Percentiles rank a stretch among this genome's conserved stretches.
These are phyloP conservation scores for Nasonovia ribisnigri DNA, from an alignment of 2,888 invertebrate species.

Conservation along the genomic window DNA sequence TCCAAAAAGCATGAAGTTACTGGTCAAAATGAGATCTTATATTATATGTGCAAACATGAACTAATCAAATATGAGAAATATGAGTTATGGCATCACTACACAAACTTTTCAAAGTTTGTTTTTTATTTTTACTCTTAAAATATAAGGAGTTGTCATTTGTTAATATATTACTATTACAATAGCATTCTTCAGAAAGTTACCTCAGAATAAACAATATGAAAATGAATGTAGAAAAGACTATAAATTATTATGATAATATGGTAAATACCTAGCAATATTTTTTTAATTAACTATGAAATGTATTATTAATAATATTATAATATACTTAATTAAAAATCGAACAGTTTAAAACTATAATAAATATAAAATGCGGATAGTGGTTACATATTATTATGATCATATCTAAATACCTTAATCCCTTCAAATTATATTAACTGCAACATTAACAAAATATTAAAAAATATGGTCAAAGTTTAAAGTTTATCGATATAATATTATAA, in stretches of 20 bases:
- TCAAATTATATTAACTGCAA: neutral
- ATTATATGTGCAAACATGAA: neutral
- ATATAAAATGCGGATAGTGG: neutral
- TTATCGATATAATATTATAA: neutral
- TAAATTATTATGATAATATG: neutral
- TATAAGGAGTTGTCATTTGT: neutral
- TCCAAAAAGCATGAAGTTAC: neutral
- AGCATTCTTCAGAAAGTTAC: neutral
- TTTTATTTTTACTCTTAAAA: neutral
- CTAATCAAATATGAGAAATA: neutral
- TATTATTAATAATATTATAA: neutral
- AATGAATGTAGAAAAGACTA: neutral
- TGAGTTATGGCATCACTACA: neutral
- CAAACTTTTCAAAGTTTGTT: neutral
- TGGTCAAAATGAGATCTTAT: slow-evolving; percentile 16
- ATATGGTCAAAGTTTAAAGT: too few species aligned
- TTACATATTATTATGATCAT: neutral
- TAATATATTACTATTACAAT: neutral
- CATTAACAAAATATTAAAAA: neutral
- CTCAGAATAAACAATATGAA: neutral
- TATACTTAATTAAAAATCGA: neutral
- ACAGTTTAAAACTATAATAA: neutral
- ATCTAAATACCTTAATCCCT: neutral
- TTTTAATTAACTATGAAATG: neutral
- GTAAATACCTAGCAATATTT: neutral